These are phyloP conservation scores for Thalassarche chlororhynchos DNA, from an alignment of 2,113 vertebrate species.

Conservation along the genomic window DNA sequence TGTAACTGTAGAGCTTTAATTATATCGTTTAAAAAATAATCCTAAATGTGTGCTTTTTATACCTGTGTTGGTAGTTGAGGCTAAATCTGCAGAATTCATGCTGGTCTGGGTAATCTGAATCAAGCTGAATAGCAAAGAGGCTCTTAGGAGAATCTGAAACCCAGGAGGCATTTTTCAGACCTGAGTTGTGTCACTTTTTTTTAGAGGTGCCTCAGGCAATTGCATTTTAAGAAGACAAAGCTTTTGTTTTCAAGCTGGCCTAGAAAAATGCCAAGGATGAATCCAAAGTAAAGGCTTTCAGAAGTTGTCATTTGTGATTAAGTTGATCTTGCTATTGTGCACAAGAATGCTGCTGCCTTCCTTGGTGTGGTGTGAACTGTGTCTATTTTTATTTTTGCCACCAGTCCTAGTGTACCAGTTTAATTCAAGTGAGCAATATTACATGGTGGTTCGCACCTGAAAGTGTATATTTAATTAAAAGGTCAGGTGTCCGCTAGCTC, in stretches of 20 bases:
- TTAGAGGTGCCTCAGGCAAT: slow-evolving; percentile 45
- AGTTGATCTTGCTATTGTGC: slow-evolving; percentile 55
- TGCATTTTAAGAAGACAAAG: slow-evolving; percentile 70
- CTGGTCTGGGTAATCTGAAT: slow-evolving; percentile 53
- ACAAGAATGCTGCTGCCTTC: not conserved
- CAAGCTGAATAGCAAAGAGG: slow-evolving; percentile 46
- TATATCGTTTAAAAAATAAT: not conserved
- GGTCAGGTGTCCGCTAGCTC: not conserved
- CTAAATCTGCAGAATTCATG: slow-evolving; percentile 14
- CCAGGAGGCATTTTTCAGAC: slow-evolving; percentile 46
- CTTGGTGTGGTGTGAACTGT: accelerated
- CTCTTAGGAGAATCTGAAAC: slow-evolving; percentile 43
- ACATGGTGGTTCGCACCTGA: not conserved
- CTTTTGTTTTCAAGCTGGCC: slow-evolving; percentile 66
- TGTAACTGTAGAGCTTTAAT: not conserved
- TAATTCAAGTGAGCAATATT: not conserved
- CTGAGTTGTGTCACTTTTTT: slow-evolving; percentile 54
- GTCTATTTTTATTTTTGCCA: not conserved
- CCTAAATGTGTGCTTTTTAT: slow-evolving; percentile 10
- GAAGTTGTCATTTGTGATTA: slow-evolving; percentile 68
- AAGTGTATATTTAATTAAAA: not conserved
- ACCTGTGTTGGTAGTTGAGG: slow-evolving; percentile 6
- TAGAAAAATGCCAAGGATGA: slow-evolving; percentile 68
- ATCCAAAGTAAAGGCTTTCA: slow-evolving; percentile 63
- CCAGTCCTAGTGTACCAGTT: not conserved